Evolutionary conservation across 2,888 invertebrate genomes (phyloP).

Genomic region (Rutpela maculata): DNA sequence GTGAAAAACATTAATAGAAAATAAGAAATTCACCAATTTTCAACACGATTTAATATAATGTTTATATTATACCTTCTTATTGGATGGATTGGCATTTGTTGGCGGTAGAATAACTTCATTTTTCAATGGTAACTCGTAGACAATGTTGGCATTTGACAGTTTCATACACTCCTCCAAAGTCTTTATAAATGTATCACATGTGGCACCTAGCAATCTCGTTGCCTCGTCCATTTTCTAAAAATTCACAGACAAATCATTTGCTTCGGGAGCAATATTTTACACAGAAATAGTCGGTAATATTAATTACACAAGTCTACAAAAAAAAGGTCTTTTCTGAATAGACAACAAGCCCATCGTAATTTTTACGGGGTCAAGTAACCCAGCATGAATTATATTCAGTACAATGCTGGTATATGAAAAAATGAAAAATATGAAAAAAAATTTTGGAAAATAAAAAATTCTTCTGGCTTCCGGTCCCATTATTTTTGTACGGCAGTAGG

Average conservation of each 20-base stretch:
- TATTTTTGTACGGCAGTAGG: no score
- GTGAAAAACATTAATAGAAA: not conserved
- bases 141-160: conserved; percentile 74
- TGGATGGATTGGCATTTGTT: conserved; percentile 62
- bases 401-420: no score
- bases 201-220: conserved; percentile 83
- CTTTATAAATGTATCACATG: conserved; percentile 89
- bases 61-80: conserved; percentile 58
- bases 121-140: conserved; percentile 60
- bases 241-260: conserved; percentile 31
- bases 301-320: no score
- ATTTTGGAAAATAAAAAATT: no score
- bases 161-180: conserved; percentile 89
- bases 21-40: not conserved
- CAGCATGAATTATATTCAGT: no score
- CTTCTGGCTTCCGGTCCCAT: no score
- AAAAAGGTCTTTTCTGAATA: no score
- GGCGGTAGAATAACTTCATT: conserved; percentile 62
- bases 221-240: conserved; percentile 84
- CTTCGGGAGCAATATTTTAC: not conserved
- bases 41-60: not conserved
- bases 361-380: no score
- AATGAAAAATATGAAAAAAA: no score
- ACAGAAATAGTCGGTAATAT: no score
- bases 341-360: no score